Conservation (phyloP, 2,888 invertebrate species). For the Drosophila atripex region DNA sequence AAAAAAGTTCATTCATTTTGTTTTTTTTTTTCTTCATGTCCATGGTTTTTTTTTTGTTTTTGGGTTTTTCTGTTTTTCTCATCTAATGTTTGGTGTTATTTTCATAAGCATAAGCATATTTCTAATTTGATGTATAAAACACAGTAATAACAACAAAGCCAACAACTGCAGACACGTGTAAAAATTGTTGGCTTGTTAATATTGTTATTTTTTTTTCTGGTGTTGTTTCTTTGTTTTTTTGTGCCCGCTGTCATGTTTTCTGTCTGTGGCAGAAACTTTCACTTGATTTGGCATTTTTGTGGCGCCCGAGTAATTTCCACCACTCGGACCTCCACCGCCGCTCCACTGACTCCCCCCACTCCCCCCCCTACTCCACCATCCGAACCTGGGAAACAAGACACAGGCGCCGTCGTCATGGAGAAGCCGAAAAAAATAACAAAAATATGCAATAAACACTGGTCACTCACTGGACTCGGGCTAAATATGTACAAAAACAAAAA, state of each 20-base stretch:
- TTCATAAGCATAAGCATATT: slow-evolving; percentile 52
- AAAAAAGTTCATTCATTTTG: slow-evolving; percentile 2
- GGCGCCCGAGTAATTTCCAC: slow-evolving; percentile 59
- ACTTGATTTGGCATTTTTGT: slow-evolving; percentile 65
- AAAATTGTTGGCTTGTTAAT: slow-evolving; percentile 67
- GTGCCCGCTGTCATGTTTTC: slow-evolving; percentile 38
- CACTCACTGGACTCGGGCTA: background rate
- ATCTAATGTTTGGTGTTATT: slow-evolving; percentile 17
- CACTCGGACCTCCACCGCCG: background rate
- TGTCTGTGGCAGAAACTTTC: slow-evolving; percentile 64
- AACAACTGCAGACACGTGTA: slow-evolving; percentile 38
- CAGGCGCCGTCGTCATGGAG: slow-evolving; percentile 3
- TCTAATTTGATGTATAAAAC: slow-evolving; percentile 47
- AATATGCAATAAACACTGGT: slow-evolving; percentile 16
- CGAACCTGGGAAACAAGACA: slow-evolving; percentile 35
- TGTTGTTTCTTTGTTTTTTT: slow-evolving; percentile 49
- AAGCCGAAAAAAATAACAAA: background rate
- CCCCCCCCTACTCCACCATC: background rate
- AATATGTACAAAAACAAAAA: background rate
- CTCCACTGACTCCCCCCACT: too few relatives aligned
- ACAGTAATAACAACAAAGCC: slow-evolving; percentile 22
- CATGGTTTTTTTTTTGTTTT: slow-evolving; percentile 25
- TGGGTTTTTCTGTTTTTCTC: slow-evolving; percentile 20
- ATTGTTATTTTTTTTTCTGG: slow-evolving; percentile 41
- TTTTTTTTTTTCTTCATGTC: slow-evolving; percentile 5